These are phyloP conservation scores for Reinhardtius hippoglossoides DNA, from an alignment of 2,113 vertebrate genomes.

Conservation along the genomic window DNA sequence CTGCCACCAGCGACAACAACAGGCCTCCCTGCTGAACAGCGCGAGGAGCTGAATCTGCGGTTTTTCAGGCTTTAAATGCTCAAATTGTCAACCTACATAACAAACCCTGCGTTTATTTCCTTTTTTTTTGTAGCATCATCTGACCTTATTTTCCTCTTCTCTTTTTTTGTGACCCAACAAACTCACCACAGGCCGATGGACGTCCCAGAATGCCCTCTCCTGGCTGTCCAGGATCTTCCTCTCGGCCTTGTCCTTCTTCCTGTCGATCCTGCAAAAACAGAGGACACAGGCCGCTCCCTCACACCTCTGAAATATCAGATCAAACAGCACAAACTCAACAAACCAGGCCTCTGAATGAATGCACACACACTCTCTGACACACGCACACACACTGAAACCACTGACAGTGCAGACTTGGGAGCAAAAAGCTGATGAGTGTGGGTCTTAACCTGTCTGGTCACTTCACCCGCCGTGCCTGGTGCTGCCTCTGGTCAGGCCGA, in stretches of 20 bases:
- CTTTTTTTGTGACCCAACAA: neutral
- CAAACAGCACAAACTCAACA: slow-evolving; percentile 35
- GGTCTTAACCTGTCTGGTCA: slow-evolving; percentile 55
- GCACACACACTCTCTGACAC: slow-evolving; percentile 11
- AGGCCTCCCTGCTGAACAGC: slow-evolving; percentile 9
- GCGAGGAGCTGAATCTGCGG: slow-evolving; percentile 17
- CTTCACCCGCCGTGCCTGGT: slow-evolving; percentile 26
- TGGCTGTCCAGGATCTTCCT: slow-evolving; percentile 97
- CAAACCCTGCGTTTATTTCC: neutral
- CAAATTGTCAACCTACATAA: slow-evolving; percentile 1
- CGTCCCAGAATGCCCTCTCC: slow-evolving; percentile 98
- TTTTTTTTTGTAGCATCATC: neutral
- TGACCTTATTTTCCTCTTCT: neutral
- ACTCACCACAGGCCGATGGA: slow-evolving; percentile 96
- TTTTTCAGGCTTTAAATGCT: slow-evolving; percentile 13
- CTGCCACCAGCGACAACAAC: slow-evolving; percentile 25
- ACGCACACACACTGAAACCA: neutral
- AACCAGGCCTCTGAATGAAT: neutral
- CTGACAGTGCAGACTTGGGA: slow-evolving; percentile 1
- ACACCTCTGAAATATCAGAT: slow-evolving; percentile 19
- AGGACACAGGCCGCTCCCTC: slow-evolving; percentile 11
- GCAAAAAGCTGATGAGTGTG: slow-evolving; percentile 34
- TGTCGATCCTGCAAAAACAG: slow-evolving; percentile 87
- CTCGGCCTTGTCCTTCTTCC: slow-evolving; percentile 97
- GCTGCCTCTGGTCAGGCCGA: slow-evolving; percentile 19